These are phyloP conservation scores for Oncorhynchus nerka DNA, from an alignment of 2,113 vertebrate species.

Conservation along the genomic window DNA sequence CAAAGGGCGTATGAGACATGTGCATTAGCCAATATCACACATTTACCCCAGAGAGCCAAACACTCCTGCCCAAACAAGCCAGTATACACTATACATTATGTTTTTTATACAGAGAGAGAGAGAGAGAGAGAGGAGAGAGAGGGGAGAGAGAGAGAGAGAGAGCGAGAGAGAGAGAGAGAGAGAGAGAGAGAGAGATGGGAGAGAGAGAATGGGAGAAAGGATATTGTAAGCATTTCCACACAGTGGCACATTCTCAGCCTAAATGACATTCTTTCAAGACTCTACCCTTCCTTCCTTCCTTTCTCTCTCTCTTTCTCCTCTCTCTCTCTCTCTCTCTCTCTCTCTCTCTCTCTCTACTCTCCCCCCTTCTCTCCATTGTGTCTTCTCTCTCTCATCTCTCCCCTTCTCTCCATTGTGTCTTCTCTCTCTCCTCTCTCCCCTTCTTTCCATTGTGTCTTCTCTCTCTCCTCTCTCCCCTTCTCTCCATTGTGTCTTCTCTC, in stretches of 20 bases:
- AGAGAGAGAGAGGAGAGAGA: no score
- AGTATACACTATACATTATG: conserved; percentile 64
- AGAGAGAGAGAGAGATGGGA: conserved; percentile 67
- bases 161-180: no score
- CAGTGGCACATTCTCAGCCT: conserved; percentile 27
- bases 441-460: conserved; percentile 26
- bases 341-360: conserved; percentile 41
- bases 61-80: conserved; percentile 57
- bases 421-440: conserved; percentile 20
- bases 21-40: conserved; percentile 61
- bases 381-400: conserved; percentile 45
- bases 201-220: background rate
- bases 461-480: conserved; percentile 40
- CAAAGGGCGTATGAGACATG: conserved; percentile 24
- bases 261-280: conserved; percentile 49
- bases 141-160: no score
- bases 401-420: conserved; percentile 24
- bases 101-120: conserved; percentile 75
- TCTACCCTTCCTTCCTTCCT: conserved; percentile 46
- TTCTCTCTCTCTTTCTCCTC: conserved; percentile 26
- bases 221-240: conserved; percentile 41
- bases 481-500: conserved; percentile 45
- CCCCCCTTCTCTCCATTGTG: conserved; percentile 24
- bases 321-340: conserved; percentile 36
- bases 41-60: conserved; percentile 35